phyloP scores from a whole-genome alignment of 2,113 vertebrate genomes.

The Oncorhynchus clarkii region DNA sequence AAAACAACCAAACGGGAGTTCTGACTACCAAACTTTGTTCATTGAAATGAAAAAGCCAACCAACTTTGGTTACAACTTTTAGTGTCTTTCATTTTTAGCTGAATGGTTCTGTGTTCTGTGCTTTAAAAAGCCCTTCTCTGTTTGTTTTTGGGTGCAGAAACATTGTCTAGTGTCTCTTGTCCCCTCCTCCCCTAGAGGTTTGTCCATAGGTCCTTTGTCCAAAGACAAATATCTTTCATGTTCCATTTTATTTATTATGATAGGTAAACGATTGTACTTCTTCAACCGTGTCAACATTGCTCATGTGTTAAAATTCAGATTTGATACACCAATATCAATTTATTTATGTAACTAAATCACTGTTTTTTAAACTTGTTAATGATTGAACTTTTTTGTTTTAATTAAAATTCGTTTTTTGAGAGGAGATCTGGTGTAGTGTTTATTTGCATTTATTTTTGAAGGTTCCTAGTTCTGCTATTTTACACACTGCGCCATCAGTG shows the following conservation, averaged over 20 bases:
- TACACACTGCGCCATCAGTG: background rate
- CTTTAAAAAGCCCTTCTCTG: slow-evolving; percentile 89
- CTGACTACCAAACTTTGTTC: slow-evolving; percentile 90
- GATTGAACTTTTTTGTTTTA: slow-evolving; percentile 94
- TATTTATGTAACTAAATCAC: slow-evolving; percentile 99
- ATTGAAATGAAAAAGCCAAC: slow-evolving; percentile 86
- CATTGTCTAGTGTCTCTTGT: slow-evolving; percentile 85
- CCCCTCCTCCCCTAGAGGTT: slow-evolving; percentile 80
- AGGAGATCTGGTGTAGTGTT: slow-evolving; percentile 66
- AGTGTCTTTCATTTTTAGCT: slow-evolving; percentile 86
- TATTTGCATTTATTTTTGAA: background rate
- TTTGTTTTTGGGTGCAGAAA: slow-evolving; percentile 81
- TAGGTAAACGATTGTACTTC: slow-evolving; percentile 95
- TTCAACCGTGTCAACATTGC: slow-evolving; percentile 90
- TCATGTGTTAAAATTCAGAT: slow-evolving; percentile 99
- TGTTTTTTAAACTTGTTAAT: slow-evolving; percentile 99
- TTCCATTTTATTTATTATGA: slow-evolving; percentile 96
- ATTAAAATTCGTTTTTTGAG: slow-evolving; percentile 98
- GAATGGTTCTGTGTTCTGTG: slow-evolving; percentile 88
- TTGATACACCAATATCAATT: slow-evolving; percentile 99
- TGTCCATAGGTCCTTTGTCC: slow-evolving; percentile 88
- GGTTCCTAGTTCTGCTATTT: background rate
- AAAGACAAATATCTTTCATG: slow-evolving; percentile 73
- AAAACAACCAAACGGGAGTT: slow-evolving; percentile 98
- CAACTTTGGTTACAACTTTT: slow-evolving; percentile 83